Conservation (phyloP, 2,113 vertebrate genomes). For the Plotosus lineatus region DNA sequence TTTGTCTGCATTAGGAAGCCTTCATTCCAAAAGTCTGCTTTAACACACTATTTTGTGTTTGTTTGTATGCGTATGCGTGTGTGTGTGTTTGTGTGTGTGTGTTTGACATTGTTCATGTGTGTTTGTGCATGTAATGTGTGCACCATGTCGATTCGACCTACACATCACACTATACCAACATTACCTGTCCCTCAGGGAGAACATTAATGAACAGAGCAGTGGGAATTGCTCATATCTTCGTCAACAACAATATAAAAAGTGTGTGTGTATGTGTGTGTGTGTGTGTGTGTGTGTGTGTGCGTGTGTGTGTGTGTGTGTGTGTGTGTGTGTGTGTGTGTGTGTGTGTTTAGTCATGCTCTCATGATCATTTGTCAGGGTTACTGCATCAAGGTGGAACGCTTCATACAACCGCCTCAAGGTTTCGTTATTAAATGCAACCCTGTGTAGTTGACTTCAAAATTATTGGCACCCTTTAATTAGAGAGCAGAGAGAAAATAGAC, state of each 20-base stretch:
- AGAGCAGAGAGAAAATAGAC: neutral
- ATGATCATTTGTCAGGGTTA: constrained; percentile 66
- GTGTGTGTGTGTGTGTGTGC: constrained; percentile 43
- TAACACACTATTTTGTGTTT: neutral
- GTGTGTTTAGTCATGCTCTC: constrained; percentile 55
- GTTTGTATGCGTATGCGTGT: constrained; percentile 48
- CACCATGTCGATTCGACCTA: constrained; percentile 66
- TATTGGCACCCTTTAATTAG: neutral
- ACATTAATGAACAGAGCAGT: constrained; percentile 63
- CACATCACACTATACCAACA: constrained; percentile 69
- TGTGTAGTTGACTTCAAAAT: neutral
- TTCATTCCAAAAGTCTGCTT: neutral
- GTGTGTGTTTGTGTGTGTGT: constrained; percentile 12
- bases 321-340: constrained; percentile 23
- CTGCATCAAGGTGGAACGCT: neutral
- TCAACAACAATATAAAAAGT: constrained; percentile 50
- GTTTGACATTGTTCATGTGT: neutral
- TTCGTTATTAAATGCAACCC: neutral
- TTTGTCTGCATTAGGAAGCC: neutral
- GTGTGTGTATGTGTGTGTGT: neutral
- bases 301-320: too few relatives aligned
- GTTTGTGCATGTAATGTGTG: constrained; percentile 59
- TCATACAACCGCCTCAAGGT: neutral
- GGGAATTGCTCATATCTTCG: constrained; percentile 69
- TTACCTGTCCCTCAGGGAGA: constrained; percentile 62